Percentiles rank a stretch among this genome's conserved stretches.
Conservation (phyloP, 2,113 vertebrate species). For the Poeciliopsis prolifica region DNA sequence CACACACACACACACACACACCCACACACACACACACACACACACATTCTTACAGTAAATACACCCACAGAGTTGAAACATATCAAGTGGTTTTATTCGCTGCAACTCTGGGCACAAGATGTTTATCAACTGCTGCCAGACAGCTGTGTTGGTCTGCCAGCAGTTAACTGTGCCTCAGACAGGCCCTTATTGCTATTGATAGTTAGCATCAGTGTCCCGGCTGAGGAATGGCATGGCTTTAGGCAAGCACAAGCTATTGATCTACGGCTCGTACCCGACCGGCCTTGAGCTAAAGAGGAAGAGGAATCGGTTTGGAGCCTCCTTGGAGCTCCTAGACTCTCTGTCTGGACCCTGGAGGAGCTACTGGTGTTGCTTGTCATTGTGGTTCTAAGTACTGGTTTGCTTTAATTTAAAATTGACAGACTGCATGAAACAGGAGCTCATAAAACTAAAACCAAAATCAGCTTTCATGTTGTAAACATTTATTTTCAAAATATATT, state of each 20-base stretch:
- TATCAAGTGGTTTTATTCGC: constrained; percentile 83
- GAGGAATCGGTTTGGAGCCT: constrained; percentile 50
- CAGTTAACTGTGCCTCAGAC: constrained; percentile 81
- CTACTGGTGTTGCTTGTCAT: constrained; percentile 26
- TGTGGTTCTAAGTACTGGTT: constrained; percentile 4
- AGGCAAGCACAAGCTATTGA: constrained; percentile 84
- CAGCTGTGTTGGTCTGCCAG: constrained; percentile 74
- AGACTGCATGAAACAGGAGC: neutral
- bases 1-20: constrained; percentile 51
- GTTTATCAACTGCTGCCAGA: constrained; percentile 83
- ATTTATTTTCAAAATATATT: neutral
- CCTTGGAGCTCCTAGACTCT: constrained; percentile 30
- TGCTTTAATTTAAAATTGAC: constrained; percentile 9
- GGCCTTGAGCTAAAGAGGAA: constrained; percentile 67
- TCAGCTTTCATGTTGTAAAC: neutral
- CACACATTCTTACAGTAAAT: constrained; percentile 71
- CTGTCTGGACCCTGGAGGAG: constrained; percentile 57
- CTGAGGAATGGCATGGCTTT: constrained; percentile 86
- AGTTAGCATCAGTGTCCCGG: constrained; percentile 84
- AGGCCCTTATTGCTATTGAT: constrained; percentile 86
- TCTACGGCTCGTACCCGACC: constrained; percentile 76
- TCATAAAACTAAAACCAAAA: neutral
- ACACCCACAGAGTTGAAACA: constrained; percentile 76
- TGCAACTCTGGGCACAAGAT: constrained; percentile 76
- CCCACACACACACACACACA: constrained; percentile 45